A percentile compares a stretch with the other conserved stretches of the same genome.
These are phyloP conservation scores for Phaonia tiefii DNA, from an alignment of 2,888 invertebrate species.

Conservation along the genomic window DNA sequence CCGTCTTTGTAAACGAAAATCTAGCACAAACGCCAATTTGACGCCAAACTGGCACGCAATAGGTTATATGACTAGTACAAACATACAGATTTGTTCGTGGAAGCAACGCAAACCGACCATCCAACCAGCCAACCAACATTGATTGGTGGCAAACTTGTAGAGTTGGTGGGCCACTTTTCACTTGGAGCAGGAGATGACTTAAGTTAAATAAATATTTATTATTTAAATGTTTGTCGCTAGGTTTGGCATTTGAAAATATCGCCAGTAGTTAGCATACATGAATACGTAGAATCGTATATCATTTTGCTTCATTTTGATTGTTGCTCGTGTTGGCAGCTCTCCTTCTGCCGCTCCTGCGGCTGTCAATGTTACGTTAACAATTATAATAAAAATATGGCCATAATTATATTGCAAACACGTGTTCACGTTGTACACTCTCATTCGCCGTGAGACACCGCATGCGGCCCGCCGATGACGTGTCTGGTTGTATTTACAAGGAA, in stretches of 20 bases:
- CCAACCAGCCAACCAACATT: background rate
- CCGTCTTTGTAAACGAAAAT: slow-evolving; percentile 33
- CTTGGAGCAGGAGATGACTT: slow-evolving; percentile 43
- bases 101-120: background rate
- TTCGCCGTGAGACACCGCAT: background rate
- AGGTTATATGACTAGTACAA: slow-evolving; percentile 38
- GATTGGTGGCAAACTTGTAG: slow-evolving; percentile 31
- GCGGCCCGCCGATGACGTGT: background rate
- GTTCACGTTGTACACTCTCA: background rate
- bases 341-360: background rate
- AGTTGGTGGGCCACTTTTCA: background rate
- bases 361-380: slow-evolving; percentile 46
- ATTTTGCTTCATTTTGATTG: background rate
- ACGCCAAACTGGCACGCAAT: slow-evolving; percentile 66
- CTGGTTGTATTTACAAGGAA: background rate
- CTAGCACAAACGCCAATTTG: slow-evolving; percentile 60
- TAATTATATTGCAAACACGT: slow-evolving; percentile 35
- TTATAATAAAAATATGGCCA: slow-evolving; percentile 39
- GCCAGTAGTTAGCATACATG: background rate
- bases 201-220: slow-evolving; percentile 54
- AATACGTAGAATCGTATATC: background rate
- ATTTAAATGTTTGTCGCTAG: slow-evolving; percentile 2
- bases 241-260: background rate
- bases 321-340: background rate
- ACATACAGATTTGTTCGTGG: background rate